A percentile compares a stretch with the other conserved stretches of the same genome.
Conservation (phyloP, 1,140 invertebrate genomes). For the Diorhabda sublineata region DNA sequence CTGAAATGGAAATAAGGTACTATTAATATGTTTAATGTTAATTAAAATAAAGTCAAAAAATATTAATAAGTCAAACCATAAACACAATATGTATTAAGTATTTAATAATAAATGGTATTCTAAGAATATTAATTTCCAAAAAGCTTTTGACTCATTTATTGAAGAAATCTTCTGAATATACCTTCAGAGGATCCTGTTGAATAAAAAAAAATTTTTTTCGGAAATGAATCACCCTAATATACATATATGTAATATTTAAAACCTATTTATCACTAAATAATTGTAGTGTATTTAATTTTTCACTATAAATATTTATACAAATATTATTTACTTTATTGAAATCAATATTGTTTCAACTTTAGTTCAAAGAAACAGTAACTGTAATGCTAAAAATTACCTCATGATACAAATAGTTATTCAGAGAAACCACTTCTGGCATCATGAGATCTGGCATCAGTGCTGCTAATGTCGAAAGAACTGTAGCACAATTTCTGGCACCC, state of each 20-base stretch:
- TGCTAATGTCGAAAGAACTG: conserved; percentile 62
- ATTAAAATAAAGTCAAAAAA: too few relatives aligned
- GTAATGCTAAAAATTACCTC: conserved; percentile 24
- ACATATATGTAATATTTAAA: too few relatives aligned
- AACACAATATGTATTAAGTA: too few relatives aligned
- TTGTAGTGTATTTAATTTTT: neutral
- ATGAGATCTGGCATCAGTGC: conserved; percentile 56
- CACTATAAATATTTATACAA: neutral
- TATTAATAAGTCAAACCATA: too few relatives aligned
- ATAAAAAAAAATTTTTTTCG: too few relatives aligned
- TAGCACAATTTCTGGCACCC: conserved; percentile 56
- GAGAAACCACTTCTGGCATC: conserved; percentile 49
- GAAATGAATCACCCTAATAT: too few relatives aligned
- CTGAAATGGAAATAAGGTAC: conserved; percentile 43
- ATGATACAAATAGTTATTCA: conserved; percentile 37
- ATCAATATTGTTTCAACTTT: neutral
- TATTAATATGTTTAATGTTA: too few relatives aligned
- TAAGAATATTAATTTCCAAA: too few relatives aligned
- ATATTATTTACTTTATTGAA: neutral
- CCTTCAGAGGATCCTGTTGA: too few relatives aligned
- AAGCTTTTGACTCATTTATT: too few relatives aligned
- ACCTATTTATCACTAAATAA: neutral
- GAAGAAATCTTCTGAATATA: too few relatives aligned
- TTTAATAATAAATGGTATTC: too few relatives aligned
- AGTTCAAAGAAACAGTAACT: neutral